These are phyloP conservation scores for Coluber constrictor DNA, from an alignment of 2,797 vertebrate genomes.

Conservation along the genomic window DNA sequence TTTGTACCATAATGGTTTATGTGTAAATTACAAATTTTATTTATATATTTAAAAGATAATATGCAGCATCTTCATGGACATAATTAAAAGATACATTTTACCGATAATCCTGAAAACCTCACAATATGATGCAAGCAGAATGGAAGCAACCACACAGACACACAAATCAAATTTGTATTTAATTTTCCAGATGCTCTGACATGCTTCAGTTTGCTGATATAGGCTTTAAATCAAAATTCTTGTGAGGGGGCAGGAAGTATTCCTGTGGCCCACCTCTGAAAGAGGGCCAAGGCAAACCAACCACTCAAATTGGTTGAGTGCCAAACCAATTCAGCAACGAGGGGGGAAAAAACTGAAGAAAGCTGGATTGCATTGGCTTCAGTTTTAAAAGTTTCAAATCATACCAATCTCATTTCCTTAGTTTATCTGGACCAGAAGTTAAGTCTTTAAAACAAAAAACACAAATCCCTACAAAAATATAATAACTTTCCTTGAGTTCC, in stretches of 20 bases:
- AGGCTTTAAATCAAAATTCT: background rate
- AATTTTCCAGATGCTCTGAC: background rate
- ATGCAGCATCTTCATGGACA: background rate
- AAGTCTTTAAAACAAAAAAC: background rate
- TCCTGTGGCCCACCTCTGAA: background rate
- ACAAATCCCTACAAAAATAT: background rate
- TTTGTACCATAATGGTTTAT: background rate
- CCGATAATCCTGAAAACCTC: background rate
- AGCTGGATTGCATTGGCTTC: background rate
- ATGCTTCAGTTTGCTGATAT: background rate
- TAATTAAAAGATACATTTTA: background rate
- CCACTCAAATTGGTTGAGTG: background rate
- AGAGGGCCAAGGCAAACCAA: background rate
- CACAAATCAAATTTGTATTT: background rate
- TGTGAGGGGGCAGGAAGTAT: background rate
- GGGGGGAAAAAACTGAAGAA: too few relatives aligned
- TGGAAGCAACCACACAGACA: background rate
- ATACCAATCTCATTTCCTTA: background rate
- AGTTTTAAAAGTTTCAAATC: background rate
- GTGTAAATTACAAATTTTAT: background rate
- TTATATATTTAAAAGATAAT: background rate
- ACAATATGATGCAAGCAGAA: background rate
- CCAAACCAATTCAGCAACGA: background rate
- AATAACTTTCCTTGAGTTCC: background rate
- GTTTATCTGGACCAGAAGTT: background rate